phyloP scores from a whole-genome alignment of 2,113 vertebrate genomes.

The Setophaga petechia region DNA sequence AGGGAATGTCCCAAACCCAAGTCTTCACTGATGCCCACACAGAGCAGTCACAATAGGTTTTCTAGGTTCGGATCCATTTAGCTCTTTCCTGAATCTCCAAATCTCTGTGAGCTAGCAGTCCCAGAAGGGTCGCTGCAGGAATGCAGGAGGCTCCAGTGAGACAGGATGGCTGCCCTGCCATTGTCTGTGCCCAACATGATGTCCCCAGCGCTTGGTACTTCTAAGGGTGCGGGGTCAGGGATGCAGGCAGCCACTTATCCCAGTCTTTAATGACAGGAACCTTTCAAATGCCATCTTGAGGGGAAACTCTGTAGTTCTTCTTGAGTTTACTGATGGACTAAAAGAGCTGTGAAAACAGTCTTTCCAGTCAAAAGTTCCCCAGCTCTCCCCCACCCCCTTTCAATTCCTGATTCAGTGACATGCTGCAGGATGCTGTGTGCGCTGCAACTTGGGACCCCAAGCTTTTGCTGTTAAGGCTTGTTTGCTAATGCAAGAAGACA shows the following conservation, averaged over 20 bases:
- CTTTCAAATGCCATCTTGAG: not conserved
- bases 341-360: not conserved
- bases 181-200: accelerated
- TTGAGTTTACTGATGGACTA: not conserved
- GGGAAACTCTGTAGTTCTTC: not conserved
- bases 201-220: not conserved
- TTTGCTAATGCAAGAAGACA: not conserved
- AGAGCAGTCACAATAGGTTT: accelerated
- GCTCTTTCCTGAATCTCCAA: not conserved
- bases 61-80: not conserved
- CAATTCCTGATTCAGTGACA: not conserved
- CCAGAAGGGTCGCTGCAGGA: not conserved
- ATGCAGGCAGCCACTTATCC: not conserved
- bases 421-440: not conserved
- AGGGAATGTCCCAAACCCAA: accelerated
- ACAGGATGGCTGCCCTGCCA: not conserved
- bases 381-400: accelerated
- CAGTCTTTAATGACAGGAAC: not conserved
- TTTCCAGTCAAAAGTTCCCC: not conserved
- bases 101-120: not conserved
- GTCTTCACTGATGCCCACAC: accelerated
- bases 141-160: not conserved
- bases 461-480: not conserved
- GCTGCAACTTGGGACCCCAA: not conserved
- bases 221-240: not conserved